These are phyloP conservation scores for Clarias platycephalus DNA, from an alignment of 2,797 vertebrate species.

Conservation along the genomic window DNA sequence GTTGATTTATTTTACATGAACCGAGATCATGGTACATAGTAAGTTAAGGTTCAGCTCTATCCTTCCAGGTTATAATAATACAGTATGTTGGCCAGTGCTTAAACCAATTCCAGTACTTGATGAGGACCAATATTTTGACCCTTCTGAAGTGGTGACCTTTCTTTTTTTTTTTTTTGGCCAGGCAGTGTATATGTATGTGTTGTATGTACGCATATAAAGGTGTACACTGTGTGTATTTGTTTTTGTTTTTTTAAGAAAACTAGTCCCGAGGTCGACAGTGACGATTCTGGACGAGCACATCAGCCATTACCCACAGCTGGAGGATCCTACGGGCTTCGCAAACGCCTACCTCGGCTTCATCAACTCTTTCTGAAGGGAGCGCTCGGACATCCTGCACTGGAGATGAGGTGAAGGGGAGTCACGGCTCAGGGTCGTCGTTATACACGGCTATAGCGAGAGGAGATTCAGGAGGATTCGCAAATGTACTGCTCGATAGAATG, in stretches of 20 bases:
- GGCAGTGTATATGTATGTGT: too few species aligned
- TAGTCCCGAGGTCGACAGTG: constrained; percentile 85
- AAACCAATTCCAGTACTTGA: too few species aligned
- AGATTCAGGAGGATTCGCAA: neutral
- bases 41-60: too few species aligned
- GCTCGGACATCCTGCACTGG: neutral
- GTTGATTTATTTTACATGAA: too few species aligned
- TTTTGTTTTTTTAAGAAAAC: constrained; percentile 71
- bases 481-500: too few species aligned
- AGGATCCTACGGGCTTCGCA: constrained; percentile 90
- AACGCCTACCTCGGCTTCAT: constrained; percentile 92
- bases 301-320: constrained; percentile 94
- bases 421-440: neutral
- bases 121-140: too few species aligned
- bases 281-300: constrained; percentile 91
- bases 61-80: too few species aligned
- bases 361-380: constrained; percentile 86
- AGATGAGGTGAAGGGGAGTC: neutral
- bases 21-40: too few species aligned
- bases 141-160: too few species aligned
- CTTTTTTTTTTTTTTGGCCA: too few species aligned
- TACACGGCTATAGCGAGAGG: neutral
- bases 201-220: neutral
- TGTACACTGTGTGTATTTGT: too few species aligned
- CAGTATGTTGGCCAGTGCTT: too few species aligned